Base-by-base conservation (phyloP, 2,113 vertebrate species). In the Sebastes fasciatus region DNA sequence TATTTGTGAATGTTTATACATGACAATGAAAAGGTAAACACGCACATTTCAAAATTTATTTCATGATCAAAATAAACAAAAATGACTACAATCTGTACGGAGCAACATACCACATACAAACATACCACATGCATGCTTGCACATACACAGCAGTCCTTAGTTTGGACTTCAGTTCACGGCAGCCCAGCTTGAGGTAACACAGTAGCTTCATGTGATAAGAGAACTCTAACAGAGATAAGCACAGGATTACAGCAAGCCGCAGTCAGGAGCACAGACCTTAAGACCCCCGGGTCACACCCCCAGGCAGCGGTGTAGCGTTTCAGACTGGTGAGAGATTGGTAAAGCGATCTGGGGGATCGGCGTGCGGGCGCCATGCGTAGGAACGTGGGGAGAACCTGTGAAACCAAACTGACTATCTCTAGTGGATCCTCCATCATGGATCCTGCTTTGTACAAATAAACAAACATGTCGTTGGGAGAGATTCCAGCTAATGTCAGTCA, bases 391-490 rank as follows among this genome's bases (percentile, higher is more conserved):
- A 80, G 88, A 87, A 92, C 84, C 89, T 90, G 80, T 91, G 85
- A 93, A 92, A 87, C 77, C 78, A 79, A 79, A 70, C 72, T 77
- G 77, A 86, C 78, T 61, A 49, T 82, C 90, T 90, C 82, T 71
- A 49, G 54, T 21, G 65, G 73, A 85, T 79, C 69, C 74, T 74
- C 43, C 69, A 80, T 79, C 86, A 88, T 63, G 77, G 82, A 86
- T 82, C 54, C 66, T 43, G 62, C 82, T 86, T 84, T 77, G 65
- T 77, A 89, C 88, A 93, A 91, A 93, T 88, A 92, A 90, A 93
- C 89, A 90, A 72, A 75, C 70, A 13, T 10, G 72, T 79, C 66
- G 55, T 58, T 17, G 55, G 71, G 48, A 71, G 70, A 70, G 74
- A 55, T 69, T 82, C 78, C 77, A 60, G 74, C 52, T 75, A 13